These are phyloP conservation scores for Aldrovandia affinis DNA, from an alignment of 2,797 vertebrate genomes.

Conservation along the genomic window DNA sequence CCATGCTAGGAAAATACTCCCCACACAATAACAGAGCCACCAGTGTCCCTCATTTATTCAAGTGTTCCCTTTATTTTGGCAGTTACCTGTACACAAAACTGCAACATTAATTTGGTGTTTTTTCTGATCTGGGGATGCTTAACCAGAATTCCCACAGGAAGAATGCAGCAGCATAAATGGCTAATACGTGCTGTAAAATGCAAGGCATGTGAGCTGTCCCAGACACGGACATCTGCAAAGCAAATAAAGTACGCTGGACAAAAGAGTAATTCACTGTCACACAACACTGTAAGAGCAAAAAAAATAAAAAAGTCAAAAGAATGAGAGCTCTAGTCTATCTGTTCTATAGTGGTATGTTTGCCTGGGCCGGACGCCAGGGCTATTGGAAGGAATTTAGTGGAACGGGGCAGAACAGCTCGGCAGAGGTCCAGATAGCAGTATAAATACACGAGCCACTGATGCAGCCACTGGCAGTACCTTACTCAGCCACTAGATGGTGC, in stretches of 20 bases:
- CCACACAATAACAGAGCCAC: no score
- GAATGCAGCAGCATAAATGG: neutral
- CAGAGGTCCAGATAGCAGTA: neutral
- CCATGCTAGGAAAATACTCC: no score
- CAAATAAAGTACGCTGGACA: neutral
- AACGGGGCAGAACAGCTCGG: neutral
- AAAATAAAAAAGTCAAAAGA: neutral
- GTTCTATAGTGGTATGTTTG: constrained; percentile 22
- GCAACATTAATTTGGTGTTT: no score
- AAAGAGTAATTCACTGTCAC: constrained; percentile 9
- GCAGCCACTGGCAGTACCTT: constrained; percentile 28
- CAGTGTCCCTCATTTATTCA: no score
- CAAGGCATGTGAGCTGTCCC: neutral
- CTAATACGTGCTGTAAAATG: neutral
- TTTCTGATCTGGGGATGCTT: neutral
- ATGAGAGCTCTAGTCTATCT: constrained; percentile 16
- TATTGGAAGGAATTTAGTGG: constrained; percentile 15
- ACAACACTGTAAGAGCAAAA: neutral
- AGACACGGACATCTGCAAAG: neutral
- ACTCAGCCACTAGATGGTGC: constrained; percentile 60
- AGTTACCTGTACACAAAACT: no score
- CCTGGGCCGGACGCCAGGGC: constrained; percentile 17
- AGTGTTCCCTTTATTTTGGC: no score
- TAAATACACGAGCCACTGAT: constrained; percentile 13
- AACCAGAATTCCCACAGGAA: neutral